phyloP scores from a whole-genome alignment of 2,797 vertebrate genomes.

The Pangasius macronema region DNA sequence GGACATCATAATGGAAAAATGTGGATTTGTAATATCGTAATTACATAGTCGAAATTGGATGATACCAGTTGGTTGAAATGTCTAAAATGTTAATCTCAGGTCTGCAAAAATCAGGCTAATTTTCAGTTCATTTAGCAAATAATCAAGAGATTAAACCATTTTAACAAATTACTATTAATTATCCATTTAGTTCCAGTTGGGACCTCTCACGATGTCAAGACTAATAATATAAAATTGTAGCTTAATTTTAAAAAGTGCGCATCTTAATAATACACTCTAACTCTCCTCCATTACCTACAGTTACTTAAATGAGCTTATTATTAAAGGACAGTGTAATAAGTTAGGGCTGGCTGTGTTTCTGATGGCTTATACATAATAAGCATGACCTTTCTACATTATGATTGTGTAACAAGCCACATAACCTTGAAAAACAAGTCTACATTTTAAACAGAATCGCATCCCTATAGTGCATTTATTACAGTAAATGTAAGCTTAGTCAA shows the following conservation, averaged over 20 bases:
- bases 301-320: neutral
- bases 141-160: neutral
- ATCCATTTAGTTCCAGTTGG: slow-evolving; percentile 4
- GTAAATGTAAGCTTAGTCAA: neutral
- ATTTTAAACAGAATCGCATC: slow-evolving; percentile 9
- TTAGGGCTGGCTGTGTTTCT: neutral
- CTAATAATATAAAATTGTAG: slow-evolving; percentile 8
- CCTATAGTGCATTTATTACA: neutral
- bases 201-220: neutral
- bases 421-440: neutral
- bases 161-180: neutral
- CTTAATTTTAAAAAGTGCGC: slow-evolving; percentile 8
- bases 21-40: neutral
- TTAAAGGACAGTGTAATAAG: neutral
- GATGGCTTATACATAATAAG: slow-evolving; percentile 14
- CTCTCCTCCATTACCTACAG: neutral
- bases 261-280: neutral
- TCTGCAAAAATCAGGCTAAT: neutral
- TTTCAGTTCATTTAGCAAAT: neutral
- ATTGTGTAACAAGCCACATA: neutral
- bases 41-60: neutral
- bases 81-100: neutral
- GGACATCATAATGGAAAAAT: neutral
- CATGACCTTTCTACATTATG: slow-evolving; percentile 23
- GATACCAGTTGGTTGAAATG: neutral